These are phyloP conservation scores for Monopis laevigella DNA, from an alignment of 2,888 invertebrate genomes.

Conservation along the genomic window DNA sequence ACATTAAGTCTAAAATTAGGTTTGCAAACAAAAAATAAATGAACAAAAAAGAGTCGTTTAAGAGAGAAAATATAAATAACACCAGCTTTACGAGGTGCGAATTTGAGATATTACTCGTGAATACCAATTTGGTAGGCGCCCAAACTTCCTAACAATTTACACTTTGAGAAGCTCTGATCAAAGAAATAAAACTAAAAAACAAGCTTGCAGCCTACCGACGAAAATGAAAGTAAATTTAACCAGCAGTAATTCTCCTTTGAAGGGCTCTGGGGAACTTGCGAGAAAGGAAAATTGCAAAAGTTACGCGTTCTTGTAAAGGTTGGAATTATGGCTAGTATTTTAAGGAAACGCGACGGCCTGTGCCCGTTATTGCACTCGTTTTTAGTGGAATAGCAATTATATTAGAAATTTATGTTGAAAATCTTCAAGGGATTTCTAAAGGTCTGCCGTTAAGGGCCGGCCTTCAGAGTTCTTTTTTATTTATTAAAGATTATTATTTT, in stretches of 20 bases:
- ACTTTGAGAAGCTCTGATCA: conserved; percentile 56
- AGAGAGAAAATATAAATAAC: conserved; percentile 6
- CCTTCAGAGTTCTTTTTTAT: no score
- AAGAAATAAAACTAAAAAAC: conserved; percentile 64
- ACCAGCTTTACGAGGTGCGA: conserved; percentile 38
- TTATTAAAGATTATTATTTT: no score
- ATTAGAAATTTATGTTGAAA: conserved; percentile 6
- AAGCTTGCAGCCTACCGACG: conserved; percentile 34
- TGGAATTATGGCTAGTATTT: conserved; percentile 42
- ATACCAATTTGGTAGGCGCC: conserved; percentile 48
- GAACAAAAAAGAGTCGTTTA: conserved; percentile 5
- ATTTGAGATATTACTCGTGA: conserved; percentile 53
- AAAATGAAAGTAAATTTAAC: conserved; percentile 62
- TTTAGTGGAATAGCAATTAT: conserved; percentile 10
- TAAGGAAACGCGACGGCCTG: conserved; percentile 27
- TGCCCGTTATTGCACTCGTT: conserved; percentile 7
- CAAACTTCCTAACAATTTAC: conserved; percentile 58
- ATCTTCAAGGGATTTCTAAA: not conserved
- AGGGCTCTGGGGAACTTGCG: conserved; percentile 40
- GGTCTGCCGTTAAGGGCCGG: not conserved
- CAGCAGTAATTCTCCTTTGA: conserved; percentile 63
- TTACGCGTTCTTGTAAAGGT: conserved; percentile 54
- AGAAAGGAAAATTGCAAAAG: conserved; percentile 61
- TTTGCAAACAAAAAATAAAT: no score
- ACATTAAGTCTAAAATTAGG: no score